Percentiles rank a stretch among this genome's conserved stretches.
Conservation (phyloP, 2,113 vertebrate genomes). For the Ciconia boyciana region DNA sequence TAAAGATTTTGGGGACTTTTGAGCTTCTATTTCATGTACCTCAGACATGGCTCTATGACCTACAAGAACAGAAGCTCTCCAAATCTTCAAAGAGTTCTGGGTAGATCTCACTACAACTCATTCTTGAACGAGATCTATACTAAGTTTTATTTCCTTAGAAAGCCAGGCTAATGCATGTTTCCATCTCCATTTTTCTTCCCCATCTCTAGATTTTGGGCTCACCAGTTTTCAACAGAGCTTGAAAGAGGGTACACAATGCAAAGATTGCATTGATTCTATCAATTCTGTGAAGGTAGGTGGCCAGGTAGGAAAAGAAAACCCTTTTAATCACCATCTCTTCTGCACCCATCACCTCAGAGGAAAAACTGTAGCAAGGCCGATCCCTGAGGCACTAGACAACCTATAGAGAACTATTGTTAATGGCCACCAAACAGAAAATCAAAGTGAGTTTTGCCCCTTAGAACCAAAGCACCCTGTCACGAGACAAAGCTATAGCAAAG, state of each 20-base stretch:
- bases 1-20: background rate
- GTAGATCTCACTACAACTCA: background rate
- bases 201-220: background rate
- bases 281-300: background rate
- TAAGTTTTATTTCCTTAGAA: background rate
- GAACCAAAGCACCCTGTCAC: background rate
- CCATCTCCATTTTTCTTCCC: background rate
- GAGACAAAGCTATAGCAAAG: background rate
- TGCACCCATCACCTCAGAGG: background rate
- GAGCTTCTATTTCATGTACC: background rate
- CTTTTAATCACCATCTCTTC: background rate
- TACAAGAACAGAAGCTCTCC: background rate
- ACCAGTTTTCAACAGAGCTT: background rate
- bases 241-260: background rate
- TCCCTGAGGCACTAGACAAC: background rate
- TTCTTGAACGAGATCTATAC: background rate
- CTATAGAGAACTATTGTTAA: background rate
- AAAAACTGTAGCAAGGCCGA: background rate
- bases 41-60: background rate
- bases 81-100: background rate
- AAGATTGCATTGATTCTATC: background rate
- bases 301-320: background rate
- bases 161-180: background rate
- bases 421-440: background rate
- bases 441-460: background rate